Percentiles rank a stretch among this genome's conserved stretches.
Conservation (phyloP, 2,797 vertebrate genomes). For the Merluccius polli region DNA sequence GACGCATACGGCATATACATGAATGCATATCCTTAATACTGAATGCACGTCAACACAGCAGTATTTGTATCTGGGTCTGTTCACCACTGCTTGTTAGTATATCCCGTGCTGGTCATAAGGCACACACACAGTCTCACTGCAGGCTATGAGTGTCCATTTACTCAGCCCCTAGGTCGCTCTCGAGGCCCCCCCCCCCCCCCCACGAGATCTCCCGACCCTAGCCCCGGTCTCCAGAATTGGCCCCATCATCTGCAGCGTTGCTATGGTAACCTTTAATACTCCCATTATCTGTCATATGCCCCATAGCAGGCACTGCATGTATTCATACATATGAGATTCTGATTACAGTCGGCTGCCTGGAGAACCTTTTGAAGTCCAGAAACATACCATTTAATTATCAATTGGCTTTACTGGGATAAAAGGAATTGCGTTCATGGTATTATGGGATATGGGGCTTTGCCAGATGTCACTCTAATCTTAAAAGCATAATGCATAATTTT, state of each 20-base stretch:
- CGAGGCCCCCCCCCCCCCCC: too few relatives aligned
- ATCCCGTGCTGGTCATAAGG: too few relatives aligned
- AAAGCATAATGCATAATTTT: conserved; percentile 28
- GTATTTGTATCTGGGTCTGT: too few relatives aligned
- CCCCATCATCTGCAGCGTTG: neutral
- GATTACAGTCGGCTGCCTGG: neutral
- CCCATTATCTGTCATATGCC: neutral
- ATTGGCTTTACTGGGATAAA: conserved; percentile 30
- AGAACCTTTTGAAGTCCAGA: conserved; percentile 20
- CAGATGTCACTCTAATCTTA: conserved; percentile 41
- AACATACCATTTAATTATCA: conserved; percentile 20
- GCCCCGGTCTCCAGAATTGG: neutral
- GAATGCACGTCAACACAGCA: neutral
- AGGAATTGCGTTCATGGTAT: conserved; percentile 25
- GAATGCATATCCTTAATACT: neutral
- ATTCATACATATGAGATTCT: too few relatives aligned
- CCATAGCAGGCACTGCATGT: too few relatives aligned
- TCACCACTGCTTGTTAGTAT: too few relatives aligned
- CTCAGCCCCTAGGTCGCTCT: neutral
- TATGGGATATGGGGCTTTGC: conserved; percentile 25
- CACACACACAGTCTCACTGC: neutral
- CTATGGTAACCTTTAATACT: neutral
- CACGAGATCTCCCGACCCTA: neutral
- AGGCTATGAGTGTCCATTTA: neutral
- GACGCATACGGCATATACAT: neutral